Evolutionary conservation across 2,888 invertebrate genomes (phyloP).

Genomic region (Dynastes hyllus): DNA sequence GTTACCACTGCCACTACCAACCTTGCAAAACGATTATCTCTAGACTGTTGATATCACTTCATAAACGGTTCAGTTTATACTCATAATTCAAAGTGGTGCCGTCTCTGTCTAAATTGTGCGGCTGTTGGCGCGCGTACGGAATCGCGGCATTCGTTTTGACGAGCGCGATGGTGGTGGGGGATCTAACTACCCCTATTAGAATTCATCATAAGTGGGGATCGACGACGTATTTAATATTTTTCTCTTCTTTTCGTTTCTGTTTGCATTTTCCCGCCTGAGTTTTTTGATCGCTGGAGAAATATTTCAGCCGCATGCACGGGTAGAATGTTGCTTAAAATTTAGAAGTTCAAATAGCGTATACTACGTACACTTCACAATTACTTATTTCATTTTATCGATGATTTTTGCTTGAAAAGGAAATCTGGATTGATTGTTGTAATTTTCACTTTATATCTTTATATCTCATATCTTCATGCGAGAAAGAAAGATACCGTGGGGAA

Average conservation of each 20-base stretch:
- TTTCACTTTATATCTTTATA: too few relatives aligned
- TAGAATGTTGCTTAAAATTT: background rate
- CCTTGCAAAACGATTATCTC: conserved; percentile 46
- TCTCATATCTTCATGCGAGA: too few relatives aligned
- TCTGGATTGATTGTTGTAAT: too few relatives aligned
- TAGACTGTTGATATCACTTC: conserved; percentile 54
- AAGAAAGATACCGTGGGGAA: too few relatives aligned
- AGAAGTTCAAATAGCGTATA: too few relatives aligned
- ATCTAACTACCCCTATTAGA: conserved; percentile 44
- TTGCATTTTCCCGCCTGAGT: background rate
- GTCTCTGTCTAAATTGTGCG: conserved; percentile 32
- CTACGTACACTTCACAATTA: too few relatives aligned
- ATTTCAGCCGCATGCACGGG: background rate
- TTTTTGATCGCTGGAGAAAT: background rate
- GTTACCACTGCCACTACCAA: conserved; percentile 11
- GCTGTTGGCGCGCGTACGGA: conserved; percentile 25
- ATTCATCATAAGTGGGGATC: conserved; percentile 40
- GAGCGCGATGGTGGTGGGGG: conserved; percentile 30
- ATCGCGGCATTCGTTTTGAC: conserved; percentile 36
- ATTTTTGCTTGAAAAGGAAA: too few relatives aligned
- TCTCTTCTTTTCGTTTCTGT: conserved; percentile 3
- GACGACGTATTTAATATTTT: conserved; percentile 29
- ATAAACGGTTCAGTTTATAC: conserved; percentile 53
- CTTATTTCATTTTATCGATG: too few relatives aligned
- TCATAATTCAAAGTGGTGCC: conserved; percentile 50